These are phyloP conservation scores for Anguilla rostrata DNA, from an alignment of 2,113 vertebrate genomes.

Conservation along the genomic window DNA sequence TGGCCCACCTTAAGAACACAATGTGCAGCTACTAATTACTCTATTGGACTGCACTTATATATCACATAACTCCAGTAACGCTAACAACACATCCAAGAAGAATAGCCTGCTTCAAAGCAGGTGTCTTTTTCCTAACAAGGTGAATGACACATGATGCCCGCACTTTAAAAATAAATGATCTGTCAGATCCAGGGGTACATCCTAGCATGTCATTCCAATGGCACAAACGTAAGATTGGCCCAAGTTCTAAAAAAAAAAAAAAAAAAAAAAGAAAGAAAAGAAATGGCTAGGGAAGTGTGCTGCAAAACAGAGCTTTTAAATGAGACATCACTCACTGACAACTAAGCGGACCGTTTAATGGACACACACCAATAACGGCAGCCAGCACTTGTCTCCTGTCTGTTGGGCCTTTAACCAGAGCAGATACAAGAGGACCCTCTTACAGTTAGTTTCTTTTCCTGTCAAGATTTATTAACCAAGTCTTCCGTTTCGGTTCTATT, in stretches of 20 bases:
- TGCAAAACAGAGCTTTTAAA: not conserved
- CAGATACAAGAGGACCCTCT: not conserved
- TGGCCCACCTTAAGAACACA: not conserved
- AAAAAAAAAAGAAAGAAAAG: not conserved
- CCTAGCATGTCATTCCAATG: not conserved
- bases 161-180: not conserved
- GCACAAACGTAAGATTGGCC: not conserved
- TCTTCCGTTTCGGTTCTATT: not conserved
- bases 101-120: not conserved
- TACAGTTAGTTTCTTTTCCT: not conserved
- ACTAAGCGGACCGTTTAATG: not conserved
- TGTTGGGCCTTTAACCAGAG: not conserved
- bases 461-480: not conserved
- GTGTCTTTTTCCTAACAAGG: not conserved
- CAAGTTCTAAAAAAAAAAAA: too few species aligned
- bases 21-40: not conserved
- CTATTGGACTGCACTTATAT: not conserved
- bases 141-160: not conserved
- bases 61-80: not conserved
- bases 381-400: not conserved
- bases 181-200: not conserved
- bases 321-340: not conserved
- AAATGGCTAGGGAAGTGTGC: not conserved
- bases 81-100: not conserved
- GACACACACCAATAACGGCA: not conserved